Base-by-base conservation (phyloP, 1,140 invertebrate species). In the Plectrocnemia conspersa region DNA sequence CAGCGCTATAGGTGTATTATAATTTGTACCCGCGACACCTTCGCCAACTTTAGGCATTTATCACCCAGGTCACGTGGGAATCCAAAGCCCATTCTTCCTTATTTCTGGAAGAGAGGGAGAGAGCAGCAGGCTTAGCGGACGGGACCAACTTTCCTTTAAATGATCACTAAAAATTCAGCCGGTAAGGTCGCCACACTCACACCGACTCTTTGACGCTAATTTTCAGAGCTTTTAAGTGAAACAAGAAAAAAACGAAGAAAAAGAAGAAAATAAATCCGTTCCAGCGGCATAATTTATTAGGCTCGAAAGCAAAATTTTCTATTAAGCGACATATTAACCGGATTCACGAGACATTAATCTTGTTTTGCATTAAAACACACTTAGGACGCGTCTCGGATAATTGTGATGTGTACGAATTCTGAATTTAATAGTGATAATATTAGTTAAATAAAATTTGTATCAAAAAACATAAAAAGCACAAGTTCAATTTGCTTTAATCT, bases 151-250 rank as follows among this genome's bases (percentile, higher is more conserved):
- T 48, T 48, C 36, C 46, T 48, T n/a, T 22, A 48, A 48, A 48
- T 48, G 46, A 13, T 35, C 46, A 33, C 46, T 48, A 35, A 35
- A 48, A 48, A 48, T 48, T 48, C 46, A 18, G n/a, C n/a, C 29
- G 27, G 2, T 9, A 16, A 7, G 10, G 18, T 15, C 15, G 7
- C 36, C 40, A 21, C n/a, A n/a, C 24, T 22, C 19, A 35, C 4
- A 18, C 32, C 7, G 46, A 6, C 18, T 27, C 25, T 47, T 38
- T 38, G 21, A 50, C 23, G 45, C 45, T 47, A 47, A 47, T 47
- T 47, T 35, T 33, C 29, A 32, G 22, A 35, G 45, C 32, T 33
- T 47, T 47, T 47, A 22, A 47, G 45, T 24, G 18, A 47, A 47
- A 44, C n/a, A 15, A 21, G 2, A 21, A 24, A 15, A 44, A n/a